Evolutionary conservation across 1,140 invertebrate genomes (phyloP).

Genomic region (Tetragnatha versicolor): DNA sequence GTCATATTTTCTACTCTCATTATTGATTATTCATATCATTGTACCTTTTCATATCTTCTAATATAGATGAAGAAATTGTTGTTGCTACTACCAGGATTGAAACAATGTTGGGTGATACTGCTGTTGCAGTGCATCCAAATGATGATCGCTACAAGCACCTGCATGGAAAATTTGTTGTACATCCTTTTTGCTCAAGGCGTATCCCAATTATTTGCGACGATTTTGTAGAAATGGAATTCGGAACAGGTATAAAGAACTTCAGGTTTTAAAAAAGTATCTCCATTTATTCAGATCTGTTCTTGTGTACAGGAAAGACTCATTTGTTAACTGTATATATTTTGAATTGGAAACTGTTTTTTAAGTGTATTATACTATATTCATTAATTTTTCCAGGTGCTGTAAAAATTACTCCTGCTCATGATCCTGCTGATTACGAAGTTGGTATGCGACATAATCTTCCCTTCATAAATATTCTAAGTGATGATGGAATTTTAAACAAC

Average conservation of each 20-base stretch:
- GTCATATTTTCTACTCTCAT: no score
- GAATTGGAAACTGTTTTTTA: background rate
- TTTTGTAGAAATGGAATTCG: conserved; percentile 94
- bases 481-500: conserved; percentile 80
- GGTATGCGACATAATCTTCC: conserved; percentile 90
- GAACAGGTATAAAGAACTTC: conserved; percentile 76
- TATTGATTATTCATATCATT: background rate
- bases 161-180: conserved; percentile 83
- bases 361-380: background rate
- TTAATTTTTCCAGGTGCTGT: conserved; percentile 76
- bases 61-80: conserved; percentile 78
- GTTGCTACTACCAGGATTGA: conserved; percentile 98
- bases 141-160: conserved; percentile 82
- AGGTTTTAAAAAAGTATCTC: background rate
- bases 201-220: conserved; percentile 90
- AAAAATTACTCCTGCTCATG: conserved; percentile 99
- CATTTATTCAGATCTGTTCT: background rate
- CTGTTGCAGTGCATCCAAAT: conserved; percentile 93
- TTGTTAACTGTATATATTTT: no score
- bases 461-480: conserved; percentile 93
- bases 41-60: background rate
- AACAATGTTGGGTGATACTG: conserved; percentile 98
- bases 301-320: no score
- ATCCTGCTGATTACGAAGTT: conserved; percentile 97
- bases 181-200: conserved; percentile 83